Conservation (phyloP, 2,113 vertebrate species). For the Monopterus albus region DNA sequence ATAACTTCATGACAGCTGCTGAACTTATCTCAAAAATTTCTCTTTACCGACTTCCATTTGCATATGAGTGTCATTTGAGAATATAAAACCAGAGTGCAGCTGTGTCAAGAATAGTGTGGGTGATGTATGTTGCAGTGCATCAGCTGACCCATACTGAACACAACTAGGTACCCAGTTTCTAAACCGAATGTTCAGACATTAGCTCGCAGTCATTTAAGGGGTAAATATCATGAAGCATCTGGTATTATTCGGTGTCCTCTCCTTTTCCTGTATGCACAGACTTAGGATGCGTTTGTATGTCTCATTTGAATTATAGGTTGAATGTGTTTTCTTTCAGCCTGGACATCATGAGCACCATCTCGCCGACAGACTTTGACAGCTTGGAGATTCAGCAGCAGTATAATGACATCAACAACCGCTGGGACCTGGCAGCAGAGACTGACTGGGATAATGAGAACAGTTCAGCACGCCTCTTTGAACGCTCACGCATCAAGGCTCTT, state of each 20-base stretch:
- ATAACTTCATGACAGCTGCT: slow-evolving; percentile 20
- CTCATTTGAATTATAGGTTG: slow-evolving; percentile 70
- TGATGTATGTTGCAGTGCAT: slow-evolving; percentile 12
- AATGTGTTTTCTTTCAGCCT: slow-evolving; percentile 71
- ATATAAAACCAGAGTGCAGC: slow-evolving; percentile 33
- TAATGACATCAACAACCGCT: slow-evolving; percentile 96
- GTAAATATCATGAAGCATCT: slow-evolving; percentile 6
- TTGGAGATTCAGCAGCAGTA: slow-evolving; percentile 97
- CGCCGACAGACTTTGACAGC: slow-evolving; percentile 93
- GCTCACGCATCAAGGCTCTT: slow-evolving; percentile 93
- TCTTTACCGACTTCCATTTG: slow-evolving; percentile 52
- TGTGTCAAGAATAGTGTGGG: slow-evolving; percentile 26
- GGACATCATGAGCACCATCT: slow-evolving; percentile 91
- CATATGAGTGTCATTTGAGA: slow-evolving; percentile 41
- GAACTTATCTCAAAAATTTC: slow-evolving; percentile 41
- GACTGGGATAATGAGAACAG: slow-evolving; percentile 97
- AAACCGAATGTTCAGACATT: slow-evolving; percentile 16
- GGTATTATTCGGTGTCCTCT: not conserved
- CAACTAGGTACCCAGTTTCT: slow-evolving; percentile 13
- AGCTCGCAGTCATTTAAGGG: not conserved
- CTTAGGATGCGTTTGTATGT: slow-evolving; percentile 15
- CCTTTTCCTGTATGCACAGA: slow-evolving; percentile 8
- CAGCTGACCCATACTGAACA: not conserved
- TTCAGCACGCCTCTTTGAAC: slow-evolving; percentile 92
- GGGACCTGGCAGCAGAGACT: slow-evolving; percentile 90